phyloP scores from a whole-genome alignment of 2,797 vertebrate genomes.

The Cryptoblepharus egeriae region DNA sequence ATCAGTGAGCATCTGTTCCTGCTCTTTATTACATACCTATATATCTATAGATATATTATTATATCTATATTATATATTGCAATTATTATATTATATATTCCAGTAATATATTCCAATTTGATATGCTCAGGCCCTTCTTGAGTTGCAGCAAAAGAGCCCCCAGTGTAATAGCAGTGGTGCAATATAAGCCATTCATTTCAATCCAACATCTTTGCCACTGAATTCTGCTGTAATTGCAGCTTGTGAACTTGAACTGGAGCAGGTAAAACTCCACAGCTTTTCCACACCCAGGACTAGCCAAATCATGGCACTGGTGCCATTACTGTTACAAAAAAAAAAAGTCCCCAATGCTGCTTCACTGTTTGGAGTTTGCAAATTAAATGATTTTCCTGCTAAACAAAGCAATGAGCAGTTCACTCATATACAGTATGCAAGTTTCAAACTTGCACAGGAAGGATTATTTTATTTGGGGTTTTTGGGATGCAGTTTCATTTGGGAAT shows the following conservation, averaged over 20 bases:
- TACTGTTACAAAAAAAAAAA: neutral
- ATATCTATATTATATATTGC: too few species aligned
- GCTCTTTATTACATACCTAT: too few species aligned
- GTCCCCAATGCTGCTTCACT: neutral
- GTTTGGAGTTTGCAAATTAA: neutral
- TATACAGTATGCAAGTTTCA: neutral
- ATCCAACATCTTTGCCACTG: too few species aligned
- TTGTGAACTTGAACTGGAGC: too few species aligned
- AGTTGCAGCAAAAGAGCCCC: too few species aligned
- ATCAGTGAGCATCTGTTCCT: too few species aligned
- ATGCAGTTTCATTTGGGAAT: constrained; percentile 25
- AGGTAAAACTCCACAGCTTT: neutral
- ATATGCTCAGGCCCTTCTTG: too few species aligned
- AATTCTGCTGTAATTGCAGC: neutral
- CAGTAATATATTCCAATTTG: too few species aligned
- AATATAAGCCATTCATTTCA: too few species aligned
- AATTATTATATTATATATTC: too few species aligned
- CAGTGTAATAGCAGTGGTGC: too few species aligned
- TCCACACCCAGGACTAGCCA: neutral
- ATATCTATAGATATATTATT: too few species aligned
- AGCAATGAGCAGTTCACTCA: neutral
- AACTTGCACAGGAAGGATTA: neutral
- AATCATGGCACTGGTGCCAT: neutral
- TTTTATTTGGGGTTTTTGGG: neutral
- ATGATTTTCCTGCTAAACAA: neutral